phyloP scores from a whole-genome alignment of 2,888 invertebrate genomes.

The Lampropteryx suffumata region DNA sequence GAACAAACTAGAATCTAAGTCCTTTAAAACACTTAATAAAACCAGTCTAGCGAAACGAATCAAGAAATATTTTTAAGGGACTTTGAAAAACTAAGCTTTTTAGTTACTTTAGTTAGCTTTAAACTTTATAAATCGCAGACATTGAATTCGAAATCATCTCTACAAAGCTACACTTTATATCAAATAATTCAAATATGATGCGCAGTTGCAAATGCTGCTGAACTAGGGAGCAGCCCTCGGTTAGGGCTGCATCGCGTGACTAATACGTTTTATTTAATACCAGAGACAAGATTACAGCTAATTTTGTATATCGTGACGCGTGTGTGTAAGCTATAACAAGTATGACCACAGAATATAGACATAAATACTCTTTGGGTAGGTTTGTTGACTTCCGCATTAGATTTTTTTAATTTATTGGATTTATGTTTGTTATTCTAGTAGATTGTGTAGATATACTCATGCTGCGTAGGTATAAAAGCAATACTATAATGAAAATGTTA shows the following conservation, averaged over 20 bases:
- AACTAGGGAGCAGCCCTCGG: slow-evolving; percentile 34
- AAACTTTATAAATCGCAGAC: too few relatives aligned
- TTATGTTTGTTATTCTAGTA: too few relatives aligned
- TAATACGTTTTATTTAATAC: slow-evolving; percentile 53
- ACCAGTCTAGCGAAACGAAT: too few relatives aligned
- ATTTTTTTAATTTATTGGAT: neutral
- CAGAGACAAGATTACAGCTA: slow-evolving; percentile 44
- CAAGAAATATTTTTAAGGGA: too few relatives aligned
- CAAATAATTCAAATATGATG: slow-evolving; percentile 8
- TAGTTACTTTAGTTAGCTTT: too few relatives aligned
- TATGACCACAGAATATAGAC: slow-evolving; percentile 2
- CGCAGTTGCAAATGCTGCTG: neutral
- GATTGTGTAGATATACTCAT: too few relatives aligned
- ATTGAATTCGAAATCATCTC: too few relatives aligned
- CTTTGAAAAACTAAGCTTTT: too few relatives aligned
- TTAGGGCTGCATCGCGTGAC: slow-evolving; percentile 62
- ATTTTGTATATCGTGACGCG: slow-evolving; percentile 44
- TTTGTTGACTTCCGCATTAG: slow-evolving; percentile 15
- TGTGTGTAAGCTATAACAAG: slow-evolving; percentile 38
- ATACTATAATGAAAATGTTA: too few relatives aligned
- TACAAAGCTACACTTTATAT: neutral
- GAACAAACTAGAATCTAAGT: too few relatives aligned
- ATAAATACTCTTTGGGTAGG: slow-evolving; percentile 11
- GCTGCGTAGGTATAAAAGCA: too few relatives aligned
- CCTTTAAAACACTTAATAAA: too few relatives aligned